Evolutionary conservation across 2,113 vertebrate species (phyloP).

Genomic region (Caretta caretta): DNA sequence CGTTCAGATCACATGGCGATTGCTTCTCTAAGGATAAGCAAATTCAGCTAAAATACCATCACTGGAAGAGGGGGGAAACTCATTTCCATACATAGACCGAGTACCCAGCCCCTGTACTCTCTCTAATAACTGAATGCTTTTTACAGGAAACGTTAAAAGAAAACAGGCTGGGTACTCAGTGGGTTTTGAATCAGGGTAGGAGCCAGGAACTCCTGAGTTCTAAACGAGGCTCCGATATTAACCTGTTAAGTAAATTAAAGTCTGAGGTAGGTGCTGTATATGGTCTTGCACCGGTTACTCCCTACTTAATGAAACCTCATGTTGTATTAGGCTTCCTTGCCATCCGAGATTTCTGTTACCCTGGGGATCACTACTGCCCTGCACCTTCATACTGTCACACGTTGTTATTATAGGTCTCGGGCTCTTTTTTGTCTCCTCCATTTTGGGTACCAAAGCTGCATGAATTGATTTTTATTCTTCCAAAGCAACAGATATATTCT

Average conservation of each 20-base stretch:
- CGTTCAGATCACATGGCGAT: neutral
- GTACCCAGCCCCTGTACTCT: neutral
- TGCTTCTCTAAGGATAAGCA: neutral
- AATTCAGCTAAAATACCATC: neutral
- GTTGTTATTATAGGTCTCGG: neutral
- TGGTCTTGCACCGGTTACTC: neutral
- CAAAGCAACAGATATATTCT: neutral
- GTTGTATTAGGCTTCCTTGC: neutral
- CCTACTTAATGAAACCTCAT: rapidly evolving
- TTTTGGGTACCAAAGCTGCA: neutral
- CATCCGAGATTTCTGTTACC: neutral
- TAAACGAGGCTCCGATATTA: neutral
- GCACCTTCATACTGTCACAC: neutral
- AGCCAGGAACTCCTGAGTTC: neutral
- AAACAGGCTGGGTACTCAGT: neutral
- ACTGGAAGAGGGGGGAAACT: neutral
- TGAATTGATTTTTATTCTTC: neutral
- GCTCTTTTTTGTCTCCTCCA: neutral
- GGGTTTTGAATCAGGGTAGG: neutral
- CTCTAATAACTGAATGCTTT: neutral
- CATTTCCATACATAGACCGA: neutral
- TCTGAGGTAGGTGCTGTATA: neutral
- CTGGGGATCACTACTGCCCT: neutral
- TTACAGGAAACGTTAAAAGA: neutral
- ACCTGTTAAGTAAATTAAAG: neutral